Conservation (phyloP, 1,140 invertebrate species). For the Eubasilissa regina region DNA sequence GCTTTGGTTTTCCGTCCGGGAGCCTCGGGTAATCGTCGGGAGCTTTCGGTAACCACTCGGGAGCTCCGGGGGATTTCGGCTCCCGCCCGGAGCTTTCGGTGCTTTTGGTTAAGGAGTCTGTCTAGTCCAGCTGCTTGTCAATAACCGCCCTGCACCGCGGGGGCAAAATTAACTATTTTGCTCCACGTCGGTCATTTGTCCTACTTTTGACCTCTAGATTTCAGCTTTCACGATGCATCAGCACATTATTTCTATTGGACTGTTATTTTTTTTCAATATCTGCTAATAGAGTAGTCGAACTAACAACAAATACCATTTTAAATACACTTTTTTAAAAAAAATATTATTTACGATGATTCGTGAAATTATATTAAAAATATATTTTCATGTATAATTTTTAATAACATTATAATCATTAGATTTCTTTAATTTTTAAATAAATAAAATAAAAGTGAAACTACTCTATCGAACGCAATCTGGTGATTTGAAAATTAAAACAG, state of each 20-base stretch:
- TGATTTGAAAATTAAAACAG: no score
- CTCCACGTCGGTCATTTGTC: not conserved
- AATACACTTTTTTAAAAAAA: no score
- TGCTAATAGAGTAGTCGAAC: no score
- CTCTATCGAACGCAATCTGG: no score
- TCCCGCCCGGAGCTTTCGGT: constrained; percentile 24
- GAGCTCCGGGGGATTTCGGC: constrained; percentile 3
- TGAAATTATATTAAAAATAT: no score
- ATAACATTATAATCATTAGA: no score
- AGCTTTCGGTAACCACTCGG: not conserved
- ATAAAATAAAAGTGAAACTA: no score
- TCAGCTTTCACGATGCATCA: not conserved
- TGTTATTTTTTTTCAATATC: not conserved
- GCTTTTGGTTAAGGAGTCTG: constrained; percentile 39
- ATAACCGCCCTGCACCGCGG: constrained; percentile 6
- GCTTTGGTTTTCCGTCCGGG: not conserved
- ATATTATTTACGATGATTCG: no score
- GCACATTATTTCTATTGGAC: not conserved
- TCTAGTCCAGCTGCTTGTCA: constrained; percentile 15
- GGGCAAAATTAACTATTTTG: not conserved
- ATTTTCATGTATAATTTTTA: no score
- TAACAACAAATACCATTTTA: no score
- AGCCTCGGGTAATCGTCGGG: not conserved
- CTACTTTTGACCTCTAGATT: not conserved
- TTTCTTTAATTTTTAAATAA: no score